Conservation (phyloP, 2,797 vertebrate genomes). For the Gymnothorax reevesii region DNA sequence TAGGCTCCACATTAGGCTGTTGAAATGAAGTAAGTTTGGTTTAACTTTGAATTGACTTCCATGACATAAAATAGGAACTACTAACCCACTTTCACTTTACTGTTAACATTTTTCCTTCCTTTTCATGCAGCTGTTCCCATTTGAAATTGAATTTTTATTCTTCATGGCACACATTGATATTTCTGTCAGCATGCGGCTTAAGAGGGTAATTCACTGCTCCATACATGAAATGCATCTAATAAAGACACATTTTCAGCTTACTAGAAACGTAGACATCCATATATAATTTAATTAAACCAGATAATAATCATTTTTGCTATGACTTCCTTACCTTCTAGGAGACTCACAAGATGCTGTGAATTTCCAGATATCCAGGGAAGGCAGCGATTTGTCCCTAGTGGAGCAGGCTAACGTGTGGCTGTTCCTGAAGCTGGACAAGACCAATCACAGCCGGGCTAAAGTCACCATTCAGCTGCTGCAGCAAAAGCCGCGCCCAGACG, state of each 20-base stretch:
- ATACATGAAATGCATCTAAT: background rate
- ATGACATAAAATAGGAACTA: background rate
- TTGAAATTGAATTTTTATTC: no score
- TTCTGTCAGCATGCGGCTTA: no score
- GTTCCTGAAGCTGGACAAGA: slow-evolving; percentile 89
- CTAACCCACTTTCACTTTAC: no score
- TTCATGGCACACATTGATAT: no score
- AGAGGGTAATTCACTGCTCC: no score
- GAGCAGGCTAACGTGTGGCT: slow-evolving; percentile 94
- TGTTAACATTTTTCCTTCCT: no score
- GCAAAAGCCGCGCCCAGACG: slow-evolving; percentile 62
- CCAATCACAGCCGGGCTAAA: slow-evolving; percentile 88
- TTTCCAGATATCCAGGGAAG: slow-evolving; percentile 92
- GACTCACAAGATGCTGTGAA: slow-evolving; percentile 80
- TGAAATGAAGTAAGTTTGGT: no score
- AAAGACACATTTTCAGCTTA: background rate
- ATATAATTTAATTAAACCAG: background rate
- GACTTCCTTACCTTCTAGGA: slow-evolving; percentile 71
- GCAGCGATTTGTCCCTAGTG: slow-evolving; percentile 85
- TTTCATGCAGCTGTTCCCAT: no score
- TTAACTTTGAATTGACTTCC: no score
- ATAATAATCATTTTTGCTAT: background rate
- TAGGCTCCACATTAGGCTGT: no score
- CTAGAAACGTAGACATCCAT: background rate
- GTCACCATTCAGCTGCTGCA: slow-evolving; percentile 87